Evolutionary conservation across 2,888 invertebrate genomes (phyloP).

Genomic region (Phaedon cochleariae): DNA sequence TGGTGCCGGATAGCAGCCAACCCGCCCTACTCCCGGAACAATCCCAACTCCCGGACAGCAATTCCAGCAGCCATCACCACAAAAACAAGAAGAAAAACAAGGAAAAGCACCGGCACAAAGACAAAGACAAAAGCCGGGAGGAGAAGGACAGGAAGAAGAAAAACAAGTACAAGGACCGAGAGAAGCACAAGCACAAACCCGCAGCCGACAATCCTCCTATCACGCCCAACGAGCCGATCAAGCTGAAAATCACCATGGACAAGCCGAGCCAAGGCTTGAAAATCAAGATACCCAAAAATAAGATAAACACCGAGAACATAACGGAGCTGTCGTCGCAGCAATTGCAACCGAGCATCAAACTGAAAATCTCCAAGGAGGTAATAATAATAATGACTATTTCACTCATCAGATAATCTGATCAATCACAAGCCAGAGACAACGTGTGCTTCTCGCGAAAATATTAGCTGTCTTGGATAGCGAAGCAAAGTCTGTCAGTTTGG

Average conservation of each 20-base stretch:
- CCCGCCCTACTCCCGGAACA: conserved; percentile 50
- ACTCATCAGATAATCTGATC: too few relatives aligned
- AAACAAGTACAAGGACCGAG: conserved; percentile 74
- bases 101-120: conserved; percentile 82
- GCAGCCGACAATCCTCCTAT: conserved; percentile 43
- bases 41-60: conserved; percentile 45
- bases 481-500: too few relatives aligned
- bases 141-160: conserved; percentile 82
- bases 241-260: not conserved
- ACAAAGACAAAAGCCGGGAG: conserved; percentile 71
- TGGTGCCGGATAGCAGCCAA: conserved; percentile 36
- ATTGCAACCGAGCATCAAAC: conserved; percentile 70
- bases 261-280: conserved; percentile 68
- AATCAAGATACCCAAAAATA: conserved; percentile 83
- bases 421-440: too few relatives aligned
- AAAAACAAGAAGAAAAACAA: conserved; percentile 74
- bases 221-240: conserved; percentile 18
- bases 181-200: conserved; percentile 55
- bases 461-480: too few relatives aligned
- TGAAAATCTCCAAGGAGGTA: conserved; percentile 81
- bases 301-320: conserved; percentile 67
- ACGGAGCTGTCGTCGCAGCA: conserved; percentile 54
- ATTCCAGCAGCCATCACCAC: conserved; percentile 49
- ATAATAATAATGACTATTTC: not conserved
- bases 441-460: too few relatives aligned